Evolutionary conservation across 2,113 vertebrate genomes (phyloP).

Genomic region (Dromiciops gliroides): DNA sequence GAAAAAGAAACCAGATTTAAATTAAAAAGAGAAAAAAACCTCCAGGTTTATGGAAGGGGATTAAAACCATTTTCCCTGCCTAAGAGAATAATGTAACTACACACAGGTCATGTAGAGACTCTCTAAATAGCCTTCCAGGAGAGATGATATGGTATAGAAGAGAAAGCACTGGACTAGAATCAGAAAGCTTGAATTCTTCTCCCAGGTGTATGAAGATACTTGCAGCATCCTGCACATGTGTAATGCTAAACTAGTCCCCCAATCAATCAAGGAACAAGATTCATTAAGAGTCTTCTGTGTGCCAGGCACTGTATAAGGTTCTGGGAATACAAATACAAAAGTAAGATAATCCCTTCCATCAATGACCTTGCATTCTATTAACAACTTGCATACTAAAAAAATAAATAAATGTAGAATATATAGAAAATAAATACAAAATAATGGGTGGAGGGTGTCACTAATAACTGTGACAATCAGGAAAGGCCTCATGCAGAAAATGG

Average conservation of each 20-base stretch:
- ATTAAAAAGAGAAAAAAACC: slow-evolving; percentile 37
- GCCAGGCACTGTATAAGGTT: neutral
- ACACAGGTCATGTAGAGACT: slow-evolving; percentile 35
- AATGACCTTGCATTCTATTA: neutral
- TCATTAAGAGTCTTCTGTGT: neutral
- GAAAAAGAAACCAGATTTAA: slow-evolving; percentile 44
- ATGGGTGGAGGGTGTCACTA: neutral
- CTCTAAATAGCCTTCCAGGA: slow-evolving; percentile 19
- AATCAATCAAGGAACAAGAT: neutral
- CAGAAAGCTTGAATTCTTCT: neutral
- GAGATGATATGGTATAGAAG: neutral
- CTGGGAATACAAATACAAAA: neutral
- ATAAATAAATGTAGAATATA: neutral
- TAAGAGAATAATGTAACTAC: slow-evolving; percentile 37
- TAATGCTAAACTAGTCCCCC: neutral
- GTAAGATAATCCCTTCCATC: neutral
- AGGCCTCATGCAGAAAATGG: neutral
- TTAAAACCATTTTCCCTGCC: neutral
- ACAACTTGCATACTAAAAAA: neutral
- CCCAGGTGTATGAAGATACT: neutral
- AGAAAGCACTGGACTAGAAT: neutral
- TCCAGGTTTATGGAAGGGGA: slow-evolving; percentile 18
- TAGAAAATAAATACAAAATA: neutral
- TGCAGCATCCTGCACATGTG: neutral
- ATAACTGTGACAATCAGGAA: neutral